A percentile compares a stretch with the other conserved stretches of the same genome.
Evolutionary conservation across 2,888 invertebrate species (phyloP).

Genomic region (Empis livida): DNA sequence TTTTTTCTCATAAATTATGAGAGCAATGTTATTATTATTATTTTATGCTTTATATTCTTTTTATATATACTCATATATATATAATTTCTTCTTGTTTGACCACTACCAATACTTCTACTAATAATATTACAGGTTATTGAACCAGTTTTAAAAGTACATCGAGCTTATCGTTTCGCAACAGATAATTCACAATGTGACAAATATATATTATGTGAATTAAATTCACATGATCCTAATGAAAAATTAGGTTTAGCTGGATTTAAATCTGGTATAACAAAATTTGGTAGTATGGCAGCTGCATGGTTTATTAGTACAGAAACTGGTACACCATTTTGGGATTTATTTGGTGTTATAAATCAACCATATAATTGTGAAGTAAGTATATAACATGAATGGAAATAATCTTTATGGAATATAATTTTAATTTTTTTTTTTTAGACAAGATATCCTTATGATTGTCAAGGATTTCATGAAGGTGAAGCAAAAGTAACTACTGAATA

Average conservation of each 20-base stretch:
- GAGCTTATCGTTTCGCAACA: constrained; percentile 62
- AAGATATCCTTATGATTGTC: constrained; percentile 54
- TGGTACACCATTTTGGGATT: constrained; percentile 63
- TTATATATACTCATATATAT: no score
- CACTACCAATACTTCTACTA: background rate
- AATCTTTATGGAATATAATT: constrained; percentile 5
- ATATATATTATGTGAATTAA: constrained; percentile 67
- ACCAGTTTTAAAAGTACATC: constrained; percentile 66
- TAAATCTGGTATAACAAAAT: constrained; percentile 56
- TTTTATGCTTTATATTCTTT: background rate
- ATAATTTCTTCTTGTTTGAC: constrained; percentile 1
- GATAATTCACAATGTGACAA: constrained; percentile 59
- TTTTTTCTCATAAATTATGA: no score
- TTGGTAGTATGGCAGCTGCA: constrained; percentile 61
- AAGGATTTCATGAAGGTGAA: constrained; percentile 70
- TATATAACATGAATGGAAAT: background rate
- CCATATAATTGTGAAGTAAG: constrained; percentile 61
- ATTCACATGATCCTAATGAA: constrained; percentile 46
- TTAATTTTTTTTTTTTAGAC: constrained; percentile 18
- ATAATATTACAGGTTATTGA: constrained; percentile 46
- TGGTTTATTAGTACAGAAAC: constrained; percentile 64
- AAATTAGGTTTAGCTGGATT: constrained; percentile 47
- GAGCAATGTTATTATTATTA: no score
- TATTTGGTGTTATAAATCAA: constrained; percentile 61
- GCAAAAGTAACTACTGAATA: constrained; percentile 70